Percentiles rank a stretch among this genome's conserved stretches.
Conservation (phyloP, 2,888 invertebrate genomes). For the Morpho helenor region DNA sequence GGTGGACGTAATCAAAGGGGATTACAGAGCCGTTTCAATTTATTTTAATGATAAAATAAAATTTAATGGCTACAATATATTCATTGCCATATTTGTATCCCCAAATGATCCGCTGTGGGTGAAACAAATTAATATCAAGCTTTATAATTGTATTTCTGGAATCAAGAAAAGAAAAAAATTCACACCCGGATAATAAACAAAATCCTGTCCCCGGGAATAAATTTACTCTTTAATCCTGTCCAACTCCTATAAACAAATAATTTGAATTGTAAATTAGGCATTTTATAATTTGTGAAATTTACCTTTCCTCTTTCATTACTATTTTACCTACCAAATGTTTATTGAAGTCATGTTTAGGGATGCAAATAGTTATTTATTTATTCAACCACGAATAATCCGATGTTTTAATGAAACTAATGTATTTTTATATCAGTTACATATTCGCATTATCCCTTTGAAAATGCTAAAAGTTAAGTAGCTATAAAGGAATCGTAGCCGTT, state of each 20-base stretch:
- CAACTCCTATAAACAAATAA: conserved; percentile 51
- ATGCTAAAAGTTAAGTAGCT: conserved; percentile 12
- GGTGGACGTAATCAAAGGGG: conserved; percentile 34
- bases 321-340: too few species aligned
- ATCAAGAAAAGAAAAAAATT: conserved; percentile 25
- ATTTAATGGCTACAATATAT: conserved; percentile 28
- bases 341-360: too few species aligned
- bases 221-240: conserved; percentile 55
- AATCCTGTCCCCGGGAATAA: conserved; percentile 53
- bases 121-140: conserved; percentile 10
- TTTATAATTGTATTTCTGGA: conserved; percentile 15
- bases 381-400: too few species aligned
- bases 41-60: conserved; percentile 32
- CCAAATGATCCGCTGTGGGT: conserved; percentile 18
- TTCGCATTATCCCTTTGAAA: conserved; percentile 5
- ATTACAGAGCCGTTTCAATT: conserved; percentile 31
- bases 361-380: too few species aligned
- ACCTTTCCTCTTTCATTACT: conserved; percentile 24
- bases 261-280: conserved; percentile 62
- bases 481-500: conserved; percentile 17
- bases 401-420: too few species aligned
- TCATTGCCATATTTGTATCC: conserved; percentile 28
- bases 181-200: conserved; percentile 42
- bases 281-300: conserved; percentile 47
- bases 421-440: background rate